Evolutionary conservation across 1,140 invertebrate species (phyloP).

Genomic region (Aphidius gifuensis): DNA sequence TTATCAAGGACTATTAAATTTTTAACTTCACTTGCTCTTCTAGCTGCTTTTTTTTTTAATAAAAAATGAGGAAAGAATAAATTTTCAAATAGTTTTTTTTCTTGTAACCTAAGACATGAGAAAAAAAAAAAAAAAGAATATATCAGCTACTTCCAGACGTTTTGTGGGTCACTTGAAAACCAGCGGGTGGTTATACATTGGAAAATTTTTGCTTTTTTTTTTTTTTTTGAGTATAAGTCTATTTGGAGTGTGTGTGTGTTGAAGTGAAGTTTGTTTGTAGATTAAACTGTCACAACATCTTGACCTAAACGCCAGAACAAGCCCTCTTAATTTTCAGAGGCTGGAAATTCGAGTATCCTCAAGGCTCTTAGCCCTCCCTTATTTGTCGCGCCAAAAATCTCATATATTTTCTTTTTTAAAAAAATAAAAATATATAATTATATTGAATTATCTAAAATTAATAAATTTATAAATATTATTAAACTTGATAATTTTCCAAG

Average conservation of each 20-base stretch:
- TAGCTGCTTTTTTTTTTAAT: no score
- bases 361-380: conserved; percentile 6
- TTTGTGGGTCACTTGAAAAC: conserved; percentile 29
- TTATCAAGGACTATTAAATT: no score
- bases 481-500: no score
- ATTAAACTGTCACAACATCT: conserved; percentile 49
- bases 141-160: no score
- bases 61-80: no score
- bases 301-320: conserved; percentile 25
- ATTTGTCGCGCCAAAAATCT: conserved; percentile 5
- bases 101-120: no score
- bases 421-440: no score
- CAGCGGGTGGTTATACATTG: background rate
- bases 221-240: conserved; percentile 20
- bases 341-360: conserved; percentile 35
- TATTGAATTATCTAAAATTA: no score
- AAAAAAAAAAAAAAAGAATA: no score
- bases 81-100: no score
- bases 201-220: background rate
- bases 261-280: conserved; percentile 36
- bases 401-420: conserved; percentile 2
- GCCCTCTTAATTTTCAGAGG: conserved; percentile 13
- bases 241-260: conserved; percentile 11
- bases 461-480: no score
- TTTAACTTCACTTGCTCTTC: no score